Evolutionary conservation across 2,888 invertebrate genomes (phyloP), one percentile per base, ranked within the genome.

Genomic region (Elmis aenea): DNA sequence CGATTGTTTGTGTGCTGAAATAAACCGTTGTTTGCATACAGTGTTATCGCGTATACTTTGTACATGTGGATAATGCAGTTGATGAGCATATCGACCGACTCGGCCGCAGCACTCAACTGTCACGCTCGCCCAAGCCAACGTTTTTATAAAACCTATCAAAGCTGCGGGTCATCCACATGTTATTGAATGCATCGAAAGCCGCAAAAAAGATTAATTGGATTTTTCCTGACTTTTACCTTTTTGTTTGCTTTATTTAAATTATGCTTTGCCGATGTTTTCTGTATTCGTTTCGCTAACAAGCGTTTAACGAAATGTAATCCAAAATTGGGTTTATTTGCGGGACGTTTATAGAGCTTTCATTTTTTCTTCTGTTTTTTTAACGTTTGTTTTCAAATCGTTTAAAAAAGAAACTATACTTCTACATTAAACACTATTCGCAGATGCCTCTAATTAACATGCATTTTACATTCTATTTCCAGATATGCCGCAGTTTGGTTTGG

Each of bases 401-500:
- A n/a, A n/a, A n/a, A n/a, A n/a, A n/a, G n/a, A n/a, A n/a, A n/a
- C n/a, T n/a, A n/a, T n/a, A n/a, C n/a, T n/a, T n/a, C n/a, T n/a
- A n/a, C n/a, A n/a, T n/a, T n/a, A n/a, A n/a, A n/a, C n/a, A n/a
- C n/a, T n/a, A n/a, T n/a, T n/a, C n/a, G n/a, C n/a, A n/a, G n/a
- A n/a, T n/a, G n/a, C n/a, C n/a, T n/a, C n/a, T n/a, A n/a, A n/a
- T n/a, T n/a, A n/a, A n/a, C n/a, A n/a, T n/a, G n/a, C n/a, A n/a
- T n/a, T n/a, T n/a, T n/a, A 10, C 3, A n/a, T n/a, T n/a, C 5
- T 49, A 51, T 39, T 57, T 64, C 2, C 70, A 88, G 87, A 88
- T 68, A 87, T 89, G 86, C 80, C 86, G 51, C 87, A 87, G 67
- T 88, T 89, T 62, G 85, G 87, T 25, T 69, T 87, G 61, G 84